Evolutionary conservation across 2,888 invertebrate species (phyloP).

Genomic region (Flabesymbios commensalis): DNA sequence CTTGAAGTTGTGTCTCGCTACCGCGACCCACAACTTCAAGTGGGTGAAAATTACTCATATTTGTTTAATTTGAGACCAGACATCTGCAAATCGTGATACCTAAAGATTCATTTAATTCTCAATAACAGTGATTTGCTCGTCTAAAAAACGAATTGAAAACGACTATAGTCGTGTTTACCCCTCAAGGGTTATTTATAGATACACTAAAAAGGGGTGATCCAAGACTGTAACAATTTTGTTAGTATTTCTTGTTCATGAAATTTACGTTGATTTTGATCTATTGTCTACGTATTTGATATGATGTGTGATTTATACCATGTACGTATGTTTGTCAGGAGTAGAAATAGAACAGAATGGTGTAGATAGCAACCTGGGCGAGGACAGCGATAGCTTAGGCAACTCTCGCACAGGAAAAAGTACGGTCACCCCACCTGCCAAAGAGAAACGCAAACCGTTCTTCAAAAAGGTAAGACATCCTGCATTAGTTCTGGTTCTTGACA

Average conservation of each 20-base stretch:
- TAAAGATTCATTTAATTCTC: no score
- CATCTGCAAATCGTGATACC: no score
- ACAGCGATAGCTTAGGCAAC: constrained; percentile 87
- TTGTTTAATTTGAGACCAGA: no score
- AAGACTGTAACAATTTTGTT: neutral
- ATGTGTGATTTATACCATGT: neutral
- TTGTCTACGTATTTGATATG: neutral
- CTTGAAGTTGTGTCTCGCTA: no score
- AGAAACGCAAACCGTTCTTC: constrained; percentile 97
- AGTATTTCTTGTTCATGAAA: neutral
- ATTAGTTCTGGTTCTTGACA: no score
- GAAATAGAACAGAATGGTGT: constrained; percentile 59
- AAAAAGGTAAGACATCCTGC: constrained; percentile 78
- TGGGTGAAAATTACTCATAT: no score
- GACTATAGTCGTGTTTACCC: no score
- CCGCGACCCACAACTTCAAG: no score
- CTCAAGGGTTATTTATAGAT: no score
- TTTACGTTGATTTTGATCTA: no score
- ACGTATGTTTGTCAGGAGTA: constrained; percentile 10
- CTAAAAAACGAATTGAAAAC: no score
- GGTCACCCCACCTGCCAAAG: constrained; percentile 83
- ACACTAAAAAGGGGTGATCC: neutral
- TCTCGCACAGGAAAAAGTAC: constrained; percentile 66
- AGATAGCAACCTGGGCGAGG: constrained; percentile 75
- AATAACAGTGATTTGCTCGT: no score